Conservation (phyloP, 2,888 invertebrate genomes). For the Eupithecia subumbrata region DNA sequence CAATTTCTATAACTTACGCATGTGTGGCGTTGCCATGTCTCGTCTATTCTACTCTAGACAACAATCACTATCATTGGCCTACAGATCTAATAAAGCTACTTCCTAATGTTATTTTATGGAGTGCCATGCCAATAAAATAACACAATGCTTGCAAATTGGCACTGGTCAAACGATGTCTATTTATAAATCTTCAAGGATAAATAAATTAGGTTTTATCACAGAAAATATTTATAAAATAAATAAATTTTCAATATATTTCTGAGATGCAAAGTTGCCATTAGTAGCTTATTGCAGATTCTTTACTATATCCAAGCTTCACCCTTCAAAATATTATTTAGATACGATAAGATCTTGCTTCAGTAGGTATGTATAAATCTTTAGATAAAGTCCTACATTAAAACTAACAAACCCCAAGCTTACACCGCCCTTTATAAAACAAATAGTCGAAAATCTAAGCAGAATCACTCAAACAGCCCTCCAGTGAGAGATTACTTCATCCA, state of each 20-base stretch:
- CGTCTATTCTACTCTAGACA: too few relatives aligned
- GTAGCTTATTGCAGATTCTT: neutral
- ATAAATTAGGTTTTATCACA: neutral
- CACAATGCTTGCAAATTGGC: neutral
- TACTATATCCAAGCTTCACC: too few relatives aligned
- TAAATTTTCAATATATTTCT: neutral
- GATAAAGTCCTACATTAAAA: neutral
- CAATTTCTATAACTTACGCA: too few relatives aligned
- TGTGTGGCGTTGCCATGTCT: too few relatives aligned
- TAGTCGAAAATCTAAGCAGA: conserved; percentile 41
- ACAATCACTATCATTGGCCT: too few relatives aligned
- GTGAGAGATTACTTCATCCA: conserved; percentile 39
- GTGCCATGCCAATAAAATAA: neutral
- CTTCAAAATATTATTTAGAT: too few relatives aligned
- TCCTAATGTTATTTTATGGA: neutral
- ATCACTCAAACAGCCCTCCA: conserved; percentile 28
- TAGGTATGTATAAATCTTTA: neutral
- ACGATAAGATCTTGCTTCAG: neutral
- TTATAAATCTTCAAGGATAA: neutral
- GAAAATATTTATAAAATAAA: neutral
- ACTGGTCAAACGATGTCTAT: neutral
- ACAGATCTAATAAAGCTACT: too few relatives aligned
- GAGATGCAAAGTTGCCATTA: neutral
- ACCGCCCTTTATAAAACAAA: conserved; percentile 8
- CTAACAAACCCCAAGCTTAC: neutral